These are phyloP conservation scores for Athalia rosae DNA, from an alignment of 2,888 invertebrate species.

Conservation along the genomic window DNA sequence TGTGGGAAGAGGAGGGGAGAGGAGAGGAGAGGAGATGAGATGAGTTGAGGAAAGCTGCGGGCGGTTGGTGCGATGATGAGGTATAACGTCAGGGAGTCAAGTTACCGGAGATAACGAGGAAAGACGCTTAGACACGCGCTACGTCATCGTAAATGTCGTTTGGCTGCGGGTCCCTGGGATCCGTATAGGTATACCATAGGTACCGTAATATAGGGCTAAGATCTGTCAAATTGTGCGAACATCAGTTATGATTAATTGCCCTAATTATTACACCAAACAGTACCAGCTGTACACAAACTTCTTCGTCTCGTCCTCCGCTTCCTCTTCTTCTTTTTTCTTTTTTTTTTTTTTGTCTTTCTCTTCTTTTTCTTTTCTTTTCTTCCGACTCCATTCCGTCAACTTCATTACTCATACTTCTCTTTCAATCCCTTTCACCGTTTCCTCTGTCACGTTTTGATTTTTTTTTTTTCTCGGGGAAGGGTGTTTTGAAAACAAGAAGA, in stretches of 20 bases:
- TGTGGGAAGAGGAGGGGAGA: too few relatives aligned
- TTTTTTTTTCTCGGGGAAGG: too few relatives aligned
- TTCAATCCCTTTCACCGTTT: neutral
- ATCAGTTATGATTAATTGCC: constrained; percentile 26
- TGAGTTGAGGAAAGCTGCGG: too few relatives aligned
- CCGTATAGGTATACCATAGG: neutral
- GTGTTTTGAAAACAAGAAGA: too few relatives aligned
- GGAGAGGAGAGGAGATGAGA: too few relatives aligned
- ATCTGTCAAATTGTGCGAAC: constrained; percentile 40
- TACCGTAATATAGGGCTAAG: neutral
- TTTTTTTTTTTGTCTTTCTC: neutral
- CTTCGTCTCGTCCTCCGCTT: neutral
- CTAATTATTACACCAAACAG: constrained; percentile 31
- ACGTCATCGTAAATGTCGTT: constrained; percentile 38
- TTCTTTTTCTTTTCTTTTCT: neutral
- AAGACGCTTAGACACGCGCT: constrained; percentile 38
- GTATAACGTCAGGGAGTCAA: constrained; percentile 38
- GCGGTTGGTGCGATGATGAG: too few relatives aligned
- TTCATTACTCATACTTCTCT: neutral
- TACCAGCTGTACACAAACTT: neutral
- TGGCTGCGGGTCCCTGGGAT: neutral
- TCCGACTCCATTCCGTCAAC: neutral
- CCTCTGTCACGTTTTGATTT: neutral
- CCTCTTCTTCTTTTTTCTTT: too few relatives aligned
- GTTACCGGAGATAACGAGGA: constrained; percentile 9